Evolutionary conservation across 1,140 invertebrate species (phyloP).

Genomic region (Atopsyche davidsoni): DNA sequence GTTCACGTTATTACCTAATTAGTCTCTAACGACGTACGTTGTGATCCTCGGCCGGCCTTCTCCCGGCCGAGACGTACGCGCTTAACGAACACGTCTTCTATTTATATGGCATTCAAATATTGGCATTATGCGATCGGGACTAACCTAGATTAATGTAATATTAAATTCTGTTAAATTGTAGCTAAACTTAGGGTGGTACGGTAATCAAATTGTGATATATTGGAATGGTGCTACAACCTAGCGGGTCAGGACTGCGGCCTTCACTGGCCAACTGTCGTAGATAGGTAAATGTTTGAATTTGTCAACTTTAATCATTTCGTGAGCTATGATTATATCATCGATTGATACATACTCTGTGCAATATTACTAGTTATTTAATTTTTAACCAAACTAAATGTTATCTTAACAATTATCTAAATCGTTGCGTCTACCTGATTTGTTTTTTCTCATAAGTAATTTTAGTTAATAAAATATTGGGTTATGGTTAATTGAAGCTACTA

Average conservation of each 20-base stretch:
- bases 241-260: constrained; percentile 4
- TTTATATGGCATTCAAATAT: constrained; percentile 39
- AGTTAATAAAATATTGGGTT: constrained; percentile 44
- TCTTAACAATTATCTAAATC: constrained; percentile 41
- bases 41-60: constrained; percentile 21
- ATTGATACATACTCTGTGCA: constrained; percentile 54
- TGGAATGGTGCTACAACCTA: constrained; percentile 50
- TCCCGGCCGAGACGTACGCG: constrained; percentile 7
- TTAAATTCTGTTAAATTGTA: constrained; percentile 52
- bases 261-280: constrained; percentile 28
- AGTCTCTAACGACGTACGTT: constrained; percentile 20
- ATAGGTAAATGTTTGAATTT: constrained; percentile 29
- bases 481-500: constrained; percentile 36
- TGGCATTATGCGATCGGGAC: constrained; percentile 53
- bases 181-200: constrained; percentile 53
- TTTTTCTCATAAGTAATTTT: constrained; percentile 48
- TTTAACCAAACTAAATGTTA: constrained; percentile 54
- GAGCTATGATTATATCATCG: constrained; percentile 51
- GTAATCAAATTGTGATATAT: constrained; percentile 54
- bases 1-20: constrained; percentile 30
- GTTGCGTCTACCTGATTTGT: constrained; percentile 48
- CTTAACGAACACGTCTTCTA: constrained; percentile 27
- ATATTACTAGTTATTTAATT: constrained; percentile 59
- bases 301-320: constrained; percentile 33
- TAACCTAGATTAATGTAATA: constrained; percentile 46